Evolutionary conservation across 2,888 invertebrate species (phyloP).

Genomic region (Halocaridina rubra): DNA sequence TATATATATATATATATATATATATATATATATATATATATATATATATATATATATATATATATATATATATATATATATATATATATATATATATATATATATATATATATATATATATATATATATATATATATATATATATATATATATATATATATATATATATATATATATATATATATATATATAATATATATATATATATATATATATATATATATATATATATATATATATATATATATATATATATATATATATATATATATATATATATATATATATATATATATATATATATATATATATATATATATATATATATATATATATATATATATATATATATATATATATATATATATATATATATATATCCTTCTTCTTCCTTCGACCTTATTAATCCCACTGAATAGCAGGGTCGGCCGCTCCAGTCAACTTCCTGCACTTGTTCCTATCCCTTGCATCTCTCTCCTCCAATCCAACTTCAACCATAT

Average conservation of each 20-base stretch:
- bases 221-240: constrained; percentile 8
- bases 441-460: too few relatives aligned
- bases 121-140: background rate
- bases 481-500: too few relatives aligned
- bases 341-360: constrained; percentile 4
- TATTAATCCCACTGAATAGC: too few relatives aligned
- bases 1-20: background rate
- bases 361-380: background rate
- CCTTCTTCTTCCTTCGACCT: too few relatives aligned
- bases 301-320: constrained; percentile 8
- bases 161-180: background rate
- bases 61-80: background rate
- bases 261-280: constrained; percentile 4
- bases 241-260: constrained; percentile 3
- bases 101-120: background rate
- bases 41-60: background rate
- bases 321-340: constrained; percentile 8
- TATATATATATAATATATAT: constrained; percentile 6
- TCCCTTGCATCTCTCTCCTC: too few relatives aligned
- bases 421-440: too few relatives aligned
- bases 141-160: background rate
- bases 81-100: background rate
- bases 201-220: constrained; percentile 3
- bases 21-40: background rate
- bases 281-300: background rate